phyloP scores from a whole-genome alignment of 1,140 invertebrate genomes.

The Anthonomus grandis region DNA sequence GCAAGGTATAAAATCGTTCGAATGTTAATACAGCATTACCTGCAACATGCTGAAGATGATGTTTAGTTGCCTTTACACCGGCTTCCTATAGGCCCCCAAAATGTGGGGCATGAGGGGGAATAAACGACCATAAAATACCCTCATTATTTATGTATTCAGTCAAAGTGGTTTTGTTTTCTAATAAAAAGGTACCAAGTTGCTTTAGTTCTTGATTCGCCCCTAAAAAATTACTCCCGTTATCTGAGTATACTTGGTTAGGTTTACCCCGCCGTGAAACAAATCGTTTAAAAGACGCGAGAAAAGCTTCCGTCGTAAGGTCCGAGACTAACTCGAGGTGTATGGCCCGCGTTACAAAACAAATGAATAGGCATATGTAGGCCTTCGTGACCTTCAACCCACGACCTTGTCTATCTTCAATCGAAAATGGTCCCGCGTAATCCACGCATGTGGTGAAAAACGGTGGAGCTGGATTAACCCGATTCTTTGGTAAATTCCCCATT shows the following conservation, averaged over 20 bases:
- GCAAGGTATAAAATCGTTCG: conserved; percentile 38
- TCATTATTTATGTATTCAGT: too few relatives aligned
- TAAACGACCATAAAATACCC: conserved; percentile 22
- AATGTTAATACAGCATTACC: conserved; percentile 18
- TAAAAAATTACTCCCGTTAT: conserved; percentile 48
- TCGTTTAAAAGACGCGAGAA: conserved; percentile 42
- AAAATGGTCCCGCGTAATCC: conserved; percentile 44
- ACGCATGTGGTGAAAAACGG: conserved; percentile 39
- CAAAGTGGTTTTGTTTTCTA: not conserved
- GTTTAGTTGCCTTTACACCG: conserved; percentile 39
- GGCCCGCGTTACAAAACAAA: conserved; percentile 38
- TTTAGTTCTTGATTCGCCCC: conserved; percentile 26
- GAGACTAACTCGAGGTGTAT: conserved; percentile 48
- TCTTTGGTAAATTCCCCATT: conserved; percentile 45
- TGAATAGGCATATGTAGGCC: too few relatives aligned
- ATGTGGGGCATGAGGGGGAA: conserved; percentile 23
- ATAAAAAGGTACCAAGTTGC: conserved; percentile 7
- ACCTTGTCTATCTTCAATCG: conserved; percentile 27
- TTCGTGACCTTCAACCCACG: not conserved
- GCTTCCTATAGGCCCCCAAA: conserved; percentile 41
- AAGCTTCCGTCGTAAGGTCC: conserved; percentile 42
- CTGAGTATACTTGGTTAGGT: conserved; percentile 41
- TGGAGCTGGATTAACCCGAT: conserved; percentile 32
- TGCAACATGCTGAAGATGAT: conserved; percentile 37
- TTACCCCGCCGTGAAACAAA: conserved; percentile 46